Base-by-base conservation (phyloP, 2,888 invertebrate species). In the Hydraecia micacea region DNA sequence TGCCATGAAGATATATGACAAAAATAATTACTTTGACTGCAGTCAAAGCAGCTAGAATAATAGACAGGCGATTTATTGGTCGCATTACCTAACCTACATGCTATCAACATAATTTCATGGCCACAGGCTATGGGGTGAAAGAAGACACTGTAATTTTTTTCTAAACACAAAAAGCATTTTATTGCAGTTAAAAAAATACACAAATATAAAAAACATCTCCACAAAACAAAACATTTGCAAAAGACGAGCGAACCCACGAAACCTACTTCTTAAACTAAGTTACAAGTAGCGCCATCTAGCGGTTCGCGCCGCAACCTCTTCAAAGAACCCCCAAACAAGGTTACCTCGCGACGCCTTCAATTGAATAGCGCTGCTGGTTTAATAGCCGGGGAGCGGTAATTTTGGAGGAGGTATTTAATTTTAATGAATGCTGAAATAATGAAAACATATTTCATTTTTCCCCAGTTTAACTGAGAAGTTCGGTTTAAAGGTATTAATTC, bases 281-380 rank as follows among this genome's bases (percentile, higher is more conserved):
- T 73, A 80, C 81, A 73, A 77, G 67, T 78, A 86, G 32, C 83
- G 88, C 82, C 88, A 89, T 86, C 88, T 89, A 87, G 72, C 32
- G 49, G 52, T 42, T 28, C 25, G 9, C 67, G 15, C 66, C 65
- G 72, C 73, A 88, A 89, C 87, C 80, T 82, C 77, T 81, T 84
- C 78, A 80, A 83, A 84, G 83, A 75, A 73, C 76, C 69, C 18
- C 65, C 80, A 75, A 88, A 86, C 87, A 78, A 86, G 78, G 81
- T 86, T 84, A 84, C 75, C 77, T 77, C 70, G 78, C 69, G 68
- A 74, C 74, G 80, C 83, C 73, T 78, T 71, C 68, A 83, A 77
- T 83, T 75, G 86, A 79, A 83, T 80, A 87, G 83, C 83, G 80
- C 84, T 75, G 73, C 77, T 46, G 69, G 81, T 84, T 84, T 85